phyloP scores from a whole-genome alignment of 2,113 vertebrate genomes.

The Puntigrus tetrazona region DNA sequence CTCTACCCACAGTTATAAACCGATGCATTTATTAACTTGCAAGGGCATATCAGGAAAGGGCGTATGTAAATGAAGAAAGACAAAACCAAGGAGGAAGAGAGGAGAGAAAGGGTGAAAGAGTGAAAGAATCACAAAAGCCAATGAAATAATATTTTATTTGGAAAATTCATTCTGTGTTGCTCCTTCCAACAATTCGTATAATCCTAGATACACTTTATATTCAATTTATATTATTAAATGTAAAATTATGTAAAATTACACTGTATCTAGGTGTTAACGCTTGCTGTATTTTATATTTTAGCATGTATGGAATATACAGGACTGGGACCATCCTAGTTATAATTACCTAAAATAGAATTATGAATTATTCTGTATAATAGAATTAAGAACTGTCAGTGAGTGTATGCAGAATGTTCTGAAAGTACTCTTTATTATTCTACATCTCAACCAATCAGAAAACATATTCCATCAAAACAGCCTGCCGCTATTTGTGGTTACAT shows the following conservation, averaged over 20 bases:
- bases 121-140: not conserved
- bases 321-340: not conserved
- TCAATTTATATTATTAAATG: too few species aligned
- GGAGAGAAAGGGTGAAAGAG: not conserved
- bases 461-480: too few species aligned
- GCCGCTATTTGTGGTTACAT: not conserved
- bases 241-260: too few species aligned
- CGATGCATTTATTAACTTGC: not conserved
- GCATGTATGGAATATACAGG: not conserved
- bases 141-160: not conserved
- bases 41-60: not conserved
- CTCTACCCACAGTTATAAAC: not conserved
- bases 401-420: not conserved
- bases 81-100: not conserved
- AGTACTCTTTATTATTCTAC: not conserved
- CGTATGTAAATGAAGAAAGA: not conserved
- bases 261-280: too few species aligned
- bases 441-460: too few species aligned
- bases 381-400: not conserved
- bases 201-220: too few species aligned
- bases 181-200: too few species aligned
- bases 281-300: too few species aligned
- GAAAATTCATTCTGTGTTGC: not conserved
- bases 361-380: not conserved
- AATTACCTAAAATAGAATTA: not conserved